Evolutionary conservation across 2,888 invertebrate species (phyloP), one percentile per base, ranked within the genome.

Genomic region (Pandemis corylana): DNA sequence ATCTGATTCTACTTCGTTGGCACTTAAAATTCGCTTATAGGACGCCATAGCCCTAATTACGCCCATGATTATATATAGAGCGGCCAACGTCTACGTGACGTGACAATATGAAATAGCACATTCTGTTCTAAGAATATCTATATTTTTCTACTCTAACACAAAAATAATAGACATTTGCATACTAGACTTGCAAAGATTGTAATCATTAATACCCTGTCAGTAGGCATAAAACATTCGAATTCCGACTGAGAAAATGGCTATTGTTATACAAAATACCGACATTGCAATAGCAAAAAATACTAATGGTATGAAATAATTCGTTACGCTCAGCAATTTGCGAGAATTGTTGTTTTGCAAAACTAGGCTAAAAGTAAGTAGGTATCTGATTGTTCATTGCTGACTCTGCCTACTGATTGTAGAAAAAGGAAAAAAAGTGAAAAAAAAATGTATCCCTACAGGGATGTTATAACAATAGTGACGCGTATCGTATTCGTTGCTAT

Each of bases 321-420:
- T 67, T 67, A 67, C 53, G 53, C 53, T 36, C 53, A 10, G 67
- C 20, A 36, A 51, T 36, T 66, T 66, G 51, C n/a, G 13, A 51
- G 41, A 51, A 67, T 67, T 53, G 41, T 15, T 49, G 36, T 51
- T 41, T 53, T 53, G n/a, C 42, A 7, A 53, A 67, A 67, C 36
- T 67, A 53, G 67, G 67, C 9, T 41, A 36, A 36, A 36, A 36
- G 28, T 56, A 15, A 41, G 44, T 49, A 66, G 7, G 46, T 36
- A 36, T 36, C 28, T 36, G 28, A 36, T 36, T 36, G 28, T 36
- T 36, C 44, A 44, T 44, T 44, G 9, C 44, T 44, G 44, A 7
- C 44, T 44, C 9, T 7, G 6, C 44, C 6, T 44, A 7, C 44
- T 44, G 7, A 44, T 44, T 7, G 44, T 36, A 36, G 28, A 36